Base-by-base conservation (phyloP, 2,888 invertebrate species). In the Tortricodes alternella region DNA sequence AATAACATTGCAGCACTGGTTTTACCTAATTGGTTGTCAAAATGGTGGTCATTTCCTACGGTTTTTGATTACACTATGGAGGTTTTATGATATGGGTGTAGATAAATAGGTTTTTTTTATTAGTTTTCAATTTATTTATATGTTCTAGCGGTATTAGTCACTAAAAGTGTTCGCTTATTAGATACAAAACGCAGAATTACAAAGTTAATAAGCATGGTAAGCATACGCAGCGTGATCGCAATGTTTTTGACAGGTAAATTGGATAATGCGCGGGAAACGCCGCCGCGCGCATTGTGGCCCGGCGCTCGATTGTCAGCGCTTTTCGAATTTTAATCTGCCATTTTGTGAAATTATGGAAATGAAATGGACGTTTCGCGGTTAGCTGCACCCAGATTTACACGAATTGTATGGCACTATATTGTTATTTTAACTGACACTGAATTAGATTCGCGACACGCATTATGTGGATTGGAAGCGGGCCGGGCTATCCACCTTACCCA, bases 271-370 rank as follows among this genome's bases (percentile, higher is more conserved):
- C 80, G 82, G 82, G 82, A 85, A 80, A 80, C 72, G 69, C 71
- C 65, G 67, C 62, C 67, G 62, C 65, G 64, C 62, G 68, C 76
- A 89, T 90, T 89, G 89, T 89, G 81, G 84, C 73, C 66, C 70
- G 73, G 68, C 70, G 70, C 66, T 67, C 71, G 76, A 81, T 85
- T 88, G 88, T 88, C 88, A 84, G 78, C 75, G 73, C 76, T 82
- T 83, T 86, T 85, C 76, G 78, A 83, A 83, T 84, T 86, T 81
- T 83, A 84, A 86, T 86, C 81, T 79, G 79, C 76, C 78, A 85
- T 87, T 85, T 88, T 85, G 82, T 85, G 80, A 83, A 82, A 87
- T 88, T 87, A 88, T 86, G 82, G 81, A 87, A 86, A 87, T 82
- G 76, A 82, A 88, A 87, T 82, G 82, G 83, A 86, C 80, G 86